phyloP scores from a whole-genome alignment of 1,140 invertebrate species.

The Calephelis virginiensis region DNA sequence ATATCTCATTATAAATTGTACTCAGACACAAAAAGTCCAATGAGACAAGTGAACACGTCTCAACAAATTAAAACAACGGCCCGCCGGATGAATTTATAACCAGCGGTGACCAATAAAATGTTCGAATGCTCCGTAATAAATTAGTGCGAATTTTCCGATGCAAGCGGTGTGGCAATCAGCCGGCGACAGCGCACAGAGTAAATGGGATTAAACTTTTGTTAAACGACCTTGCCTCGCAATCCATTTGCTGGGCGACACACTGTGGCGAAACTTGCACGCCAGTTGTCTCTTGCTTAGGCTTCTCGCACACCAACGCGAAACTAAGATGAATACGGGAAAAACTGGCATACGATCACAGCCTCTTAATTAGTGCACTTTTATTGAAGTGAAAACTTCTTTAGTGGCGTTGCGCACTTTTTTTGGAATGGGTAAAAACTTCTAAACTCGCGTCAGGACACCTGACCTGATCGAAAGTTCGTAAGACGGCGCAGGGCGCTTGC shows the following conservation, averaged over 20 bases:
- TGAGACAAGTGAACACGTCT: slow-evolving; percentile 26
- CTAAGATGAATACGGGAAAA: too few relatives aligned
- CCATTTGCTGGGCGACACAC: slow-evolving; percentile 59
- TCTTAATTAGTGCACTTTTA: too few relatives aligned
- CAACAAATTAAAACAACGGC: slow-evolving; percentile 38
- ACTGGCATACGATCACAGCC: too few relatives aligned
- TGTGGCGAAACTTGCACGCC: slow-evolving; percentile 55
- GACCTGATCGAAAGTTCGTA: too few relatives aligned
- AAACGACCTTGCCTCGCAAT: slow-evolving; percentile 70
- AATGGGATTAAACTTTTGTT: slow-evolving; percentile 72
- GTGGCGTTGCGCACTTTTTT: too few relatives aligned
- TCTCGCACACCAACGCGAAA: neutral
- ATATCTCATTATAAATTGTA: neutral
- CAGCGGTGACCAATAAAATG: slow-evolving; percentile 41
- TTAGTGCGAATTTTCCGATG: slow-evolving; percentile 53
- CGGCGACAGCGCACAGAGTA: slow-evolving; percentile 51
- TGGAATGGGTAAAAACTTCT: too few relatives aligned
- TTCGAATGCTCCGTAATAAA: slow-evolving; percentile 47
- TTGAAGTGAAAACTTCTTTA: too few relatives aligned
- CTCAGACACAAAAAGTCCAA: slow-evolving; percentile 1
- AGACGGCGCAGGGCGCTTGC: too few relatives aligned
- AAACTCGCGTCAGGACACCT: too few relatives aligned
- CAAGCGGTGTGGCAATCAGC: slow-evolving; percentile 59
- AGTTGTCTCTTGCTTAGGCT: slow-evolving; percentile 24
- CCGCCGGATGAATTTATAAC: slow-evolving; percentile 49